Base-by-base conservation (phyloP, 2,113 vertebrate species). In the Ptychochromis oligacanthus region DNA sequence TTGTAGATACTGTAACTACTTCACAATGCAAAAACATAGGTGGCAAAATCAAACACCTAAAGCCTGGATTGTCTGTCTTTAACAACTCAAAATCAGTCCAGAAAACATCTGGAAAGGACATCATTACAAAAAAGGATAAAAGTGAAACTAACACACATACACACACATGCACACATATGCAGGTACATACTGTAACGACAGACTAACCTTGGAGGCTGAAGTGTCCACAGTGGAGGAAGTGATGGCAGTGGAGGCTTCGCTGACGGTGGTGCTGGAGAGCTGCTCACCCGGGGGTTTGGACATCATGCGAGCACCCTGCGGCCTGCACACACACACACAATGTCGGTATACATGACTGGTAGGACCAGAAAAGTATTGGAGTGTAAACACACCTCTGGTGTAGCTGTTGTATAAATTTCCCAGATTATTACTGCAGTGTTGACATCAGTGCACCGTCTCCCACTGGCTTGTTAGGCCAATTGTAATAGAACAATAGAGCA, bases 201-300 rank as follows among this genome's bases (percentile, higher is more conserved):
- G 5, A 62, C 87, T 22, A 1, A 94, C 98, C 97, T 97, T 99
- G 52, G 93, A 90, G 77, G 87, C 95, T 57, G 95, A 92, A 74
- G 96, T 96, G 91, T 98, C 97, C 89, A 97, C 90, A 8, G 97
- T 97, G 87, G 98, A 97, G 0, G 95, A 91, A 78, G 97, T 98
- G 89, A 97, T 95, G 20, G 96, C 93, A 1, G 97, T 97, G 81
- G 98, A 99, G 0, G 96, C 94, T 88, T 99, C 98, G 49, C 98
- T 99, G 95, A 98, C 95, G 91, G 97, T 97, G 95, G 97, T 91
- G 94, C 97, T 99, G 94, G 97, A 96, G 91, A 97, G 95, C 95
- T 95, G 91, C 77, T 94, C 89, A 4, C 60, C 87, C 6, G 12
- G 90, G 43, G 95, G 94, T 91, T 94, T 97, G 82, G 95, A 96